A percentile compares a stretch with the other conserved stretches of the same genome.
phyloP scores from a whole-genome alignment of 2,888 invertebrate genomes.

The Coleophora flavipennella region DNA sequence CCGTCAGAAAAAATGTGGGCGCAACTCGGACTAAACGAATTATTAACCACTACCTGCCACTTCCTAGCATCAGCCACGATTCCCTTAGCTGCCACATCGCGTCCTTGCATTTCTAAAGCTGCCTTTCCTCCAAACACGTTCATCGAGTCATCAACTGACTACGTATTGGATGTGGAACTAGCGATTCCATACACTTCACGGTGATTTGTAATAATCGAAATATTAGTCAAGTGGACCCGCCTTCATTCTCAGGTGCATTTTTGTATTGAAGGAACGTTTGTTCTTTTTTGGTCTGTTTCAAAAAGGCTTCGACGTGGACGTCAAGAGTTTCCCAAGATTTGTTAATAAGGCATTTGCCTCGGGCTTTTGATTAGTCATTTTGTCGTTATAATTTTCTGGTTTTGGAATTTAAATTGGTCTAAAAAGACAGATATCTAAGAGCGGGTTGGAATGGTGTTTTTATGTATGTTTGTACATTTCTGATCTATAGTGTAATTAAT shows the following conservation, averaged over 20 bases:
- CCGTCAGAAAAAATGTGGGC: constrained; percentile 57
- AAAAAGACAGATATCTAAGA: constrained; percentile 26
- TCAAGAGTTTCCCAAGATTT: constrained; percentile 59
- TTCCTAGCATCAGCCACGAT: constrained; percentile 29
- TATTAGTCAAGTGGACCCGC: constrained; percentile 68
- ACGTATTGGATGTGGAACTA: constrained; percentile 23
- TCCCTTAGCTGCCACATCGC: constrained; percentile 13
- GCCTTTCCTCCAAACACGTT: background rate
- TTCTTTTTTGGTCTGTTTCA: constrained; percentile 61
- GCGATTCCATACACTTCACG: constrained; percentile 22
- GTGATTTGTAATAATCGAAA: constrained; percentile 60
- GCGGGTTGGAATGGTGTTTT: too few relatives aligned
- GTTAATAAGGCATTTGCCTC: constrained; percentile 53
- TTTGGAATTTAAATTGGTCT: constrained; percentile 56
- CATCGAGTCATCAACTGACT: background rate
- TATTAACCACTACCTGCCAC: constrained; percentile 67
- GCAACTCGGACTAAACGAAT: constrained; percentile 69
- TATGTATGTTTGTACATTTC: too few relatives aligned
- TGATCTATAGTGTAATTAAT: constrained; percentile 1
- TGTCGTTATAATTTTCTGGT: constrained; percentile 55
- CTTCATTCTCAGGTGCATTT: constrained; percentile 72
- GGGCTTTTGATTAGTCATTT: constrained; percentile 50
- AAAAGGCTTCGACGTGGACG: constrained; percentile 54
- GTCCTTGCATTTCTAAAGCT: constrained; percentile 24
- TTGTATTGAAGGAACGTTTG: constrained; percentile 65